These are phyloP conservation scores for Acipenser oxyrinchus DNA, from an alignment of 2,797 vertebrate species.

Conservation along the genomic window DNA sequence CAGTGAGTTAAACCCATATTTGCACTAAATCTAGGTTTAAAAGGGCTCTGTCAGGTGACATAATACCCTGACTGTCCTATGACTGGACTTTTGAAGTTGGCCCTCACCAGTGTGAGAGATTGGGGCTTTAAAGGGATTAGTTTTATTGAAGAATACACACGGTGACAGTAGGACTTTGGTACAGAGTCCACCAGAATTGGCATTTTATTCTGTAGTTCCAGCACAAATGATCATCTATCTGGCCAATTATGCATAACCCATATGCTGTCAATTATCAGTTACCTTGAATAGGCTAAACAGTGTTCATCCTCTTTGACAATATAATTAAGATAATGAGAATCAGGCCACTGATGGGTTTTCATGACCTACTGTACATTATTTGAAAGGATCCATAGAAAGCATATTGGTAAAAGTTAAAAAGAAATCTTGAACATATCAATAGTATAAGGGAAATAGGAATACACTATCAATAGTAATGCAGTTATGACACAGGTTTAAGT, in stretches of 20 bases:
- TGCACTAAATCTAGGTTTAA: neutral
- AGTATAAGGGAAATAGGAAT: no score
- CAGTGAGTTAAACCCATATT: slow-evolving; percentile 1
- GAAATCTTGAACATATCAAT: no score
- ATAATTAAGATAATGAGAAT: no score
- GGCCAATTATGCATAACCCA: neutral
- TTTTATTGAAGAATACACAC: slow-evolving; percentile 45
- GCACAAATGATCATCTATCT: neutral
- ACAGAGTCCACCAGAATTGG: slow-evolving; percentile 4
- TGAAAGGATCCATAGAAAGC: no score
- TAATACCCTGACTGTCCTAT: neutral
- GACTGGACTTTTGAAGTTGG: neutral
- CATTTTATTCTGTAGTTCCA: neutral
- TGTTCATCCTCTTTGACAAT: no score
- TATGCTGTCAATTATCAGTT: neutral
- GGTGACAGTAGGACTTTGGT: slow-evolving; percentile 36
- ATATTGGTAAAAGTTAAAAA: no score
- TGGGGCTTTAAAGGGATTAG: slow-evolving; percentile 45
- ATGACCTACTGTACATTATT: no score
- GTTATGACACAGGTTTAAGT: no score
- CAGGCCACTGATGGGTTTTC: no score
- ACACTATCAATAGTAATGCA: no score
- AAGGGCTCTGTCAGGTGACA: neutral
- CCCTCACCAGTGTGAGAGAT: neutral
- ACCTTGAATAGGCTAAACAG: neutral